These are phyloP conservation scores for Bursaphelenchus mucronatus DNA, from an alignment of 1,140 invertebrate genomes.

Conservation along the genomic window DNA sequence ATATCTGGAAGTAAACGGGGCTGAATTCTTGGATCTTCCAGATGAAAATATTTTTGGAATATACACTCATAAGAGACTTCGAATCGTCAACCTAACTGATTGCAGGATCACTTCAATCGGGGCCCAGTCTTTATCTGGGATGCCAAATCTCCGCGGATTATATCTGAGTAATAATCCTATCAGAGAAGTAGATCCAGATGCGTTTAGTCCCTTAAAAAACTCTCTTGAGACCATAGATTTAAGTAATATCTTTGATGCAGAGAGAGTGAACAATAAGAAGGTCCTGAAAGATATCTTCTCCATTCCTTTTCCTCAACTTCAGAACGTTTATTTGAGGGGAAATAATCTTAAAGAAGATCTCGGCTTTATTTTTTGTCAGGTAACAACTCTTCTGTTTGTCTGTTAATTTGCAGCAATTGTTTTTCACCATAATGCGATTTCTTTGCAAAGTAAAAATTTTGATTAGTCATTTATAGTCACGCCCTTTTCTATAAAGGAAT, in stretches of 20 bases:
- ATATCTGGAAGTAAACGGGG: constrained; percentile 8
- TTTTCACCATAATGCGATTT: no score
- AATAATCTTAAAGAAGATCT: constrained; percentile 8
- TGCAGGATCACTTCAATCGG: constrained; percentile 11
- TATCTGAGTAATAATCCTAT: constrained; percentile 9
- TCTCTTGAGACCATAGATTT: constrained; percentile 5
- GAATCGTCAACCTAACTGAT: not conserved
- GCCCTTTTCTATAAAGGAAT: no score
- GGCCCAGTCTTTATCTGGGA: not conserved
- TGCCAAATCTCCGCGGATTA: constrained; percentile 2
- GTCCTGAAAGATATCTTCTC: not conserved
- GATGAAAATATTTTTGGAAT: constrained; percentile 11
- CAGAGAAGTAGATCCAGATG: not conserved
- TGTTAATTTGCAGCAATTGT: not conserved
- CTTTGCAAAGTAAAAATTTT: no score
- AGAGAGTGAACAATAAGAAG: constrained; percentile 2
- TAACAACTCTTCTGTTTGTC: not conserved
- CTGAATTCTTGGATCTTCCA: not conserved
- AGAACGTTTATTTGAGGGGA: constrained; percentile 18
- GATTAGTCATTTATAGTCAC: no score
- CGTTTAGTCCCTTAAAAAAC: not conserved
- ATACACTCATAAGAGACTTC: not conserved
- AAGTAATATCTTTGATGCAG: constrained; percentile 13
- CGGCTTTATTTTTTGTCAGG: constrained; percentile 6
- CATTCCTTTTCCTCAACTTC: constrained; percentile 6